Percentiles rank a stretch among this genome's conserved stretches.
phyloP scores from a whole-genome alignment of 2,888 invertebrate species.

The Ichneumoninae sp. region DNA sequence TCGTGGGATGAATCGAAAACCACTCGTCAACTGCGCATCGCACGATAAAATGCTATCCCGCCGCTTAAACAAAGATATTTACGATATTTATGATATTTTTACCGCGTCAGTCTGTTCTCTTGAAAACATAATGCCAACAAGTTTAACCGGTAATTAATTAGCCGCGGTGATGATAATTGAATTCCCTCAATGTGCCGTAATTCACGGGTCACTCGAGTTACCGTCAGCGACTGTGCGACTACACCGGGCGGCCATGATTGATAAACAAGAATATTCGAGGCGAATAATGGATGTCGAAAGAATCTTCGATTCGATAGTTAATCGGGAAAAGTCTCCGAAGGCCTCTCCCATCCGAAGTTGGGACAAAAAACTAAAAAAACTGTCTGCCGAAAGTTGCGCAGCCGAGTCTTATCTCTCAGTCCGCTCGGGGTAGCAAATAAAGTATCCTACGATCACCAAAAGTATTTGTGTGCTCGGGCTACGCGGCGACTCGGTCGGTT shows the following conservation, averaged over 20 bases:
- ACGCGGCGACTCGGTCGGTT: not conserved
- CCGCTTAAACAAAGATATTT: not conserved
- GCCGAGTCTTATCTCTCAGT: not conserved
- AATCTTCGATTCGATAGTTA: too few relatives aligned
- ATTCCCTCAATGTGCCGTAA: not conserved
- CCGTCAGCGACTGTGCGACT: too few relatives aligned
- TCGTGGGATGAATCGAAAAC: not conserved
- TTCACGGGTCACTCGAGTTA: not conserved
- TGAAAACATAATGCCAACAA: not conserved
- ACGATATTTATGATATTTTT: not conserved
- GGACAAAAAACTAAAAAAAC: not conserved
- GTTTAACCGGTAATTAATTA: not conserved
- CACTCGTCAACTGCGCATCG: not conserved
- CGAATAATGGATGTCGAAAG: too few relatives aligned
- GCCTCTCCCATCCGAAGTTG: not conserved
- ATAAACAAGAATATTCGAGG: not conserved
- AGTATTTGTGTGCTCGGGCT: not conserved
- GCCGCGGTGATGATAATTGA: not conserved
- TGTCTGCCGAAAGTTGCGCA: not conserved
- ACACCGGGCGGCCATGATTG: not conserved
- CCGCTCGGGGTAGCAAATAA: not conserved
- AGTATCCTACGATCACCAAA: not conserved
- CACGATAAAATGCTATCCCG: not conserved
- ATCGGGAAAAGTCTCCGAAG: too few relatives aligned
- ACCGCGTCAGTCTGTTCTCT: not conserved